A percentile compares a stretch with the other conserved stretches of the same genome.
These are phyloP conservation scores for Hepsetus odoe DNA, from an alignment of 2,113 vertebrate genomes.

Conservation along the genomic window DNA sequence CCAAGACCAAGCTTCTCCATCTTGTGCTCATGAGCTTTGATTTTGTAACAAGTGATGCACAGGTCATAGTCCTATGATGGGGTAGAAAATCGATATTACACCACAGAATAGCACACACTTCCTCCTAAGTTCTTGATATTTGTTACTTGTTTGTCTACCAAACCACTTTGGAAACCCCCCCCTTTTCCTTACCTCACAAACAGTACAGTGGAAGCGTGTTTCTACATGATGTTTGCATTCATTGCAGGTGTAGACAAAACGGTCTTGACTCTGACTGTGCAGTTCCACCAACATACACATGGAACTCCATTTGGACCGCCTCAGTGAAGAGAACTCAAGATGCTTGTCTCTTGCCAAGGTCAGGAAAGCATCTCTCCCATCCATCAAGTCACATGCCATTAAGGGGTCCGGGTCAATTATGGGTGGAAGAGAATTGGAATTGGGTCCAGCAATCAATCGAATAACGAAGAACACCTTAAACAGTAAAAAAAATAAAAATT, in stretches of 20 bases:
- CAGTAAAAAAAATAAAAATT: neutral
- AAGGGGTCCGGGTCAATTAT: slow-evolving; percentile 91
- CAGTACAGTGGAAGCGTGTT: slow-evolving; percentile 97
- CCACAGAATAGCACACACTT: neutral
- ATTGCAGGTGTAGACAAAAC: slow-evolving; percentile 98
- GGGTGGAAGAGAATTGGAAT: slow-evolving; percentile 90
- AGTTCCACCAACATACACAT: slow-evolving; percentile 98
- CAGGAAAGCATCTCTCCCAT: slow-evolving; percentile 95
- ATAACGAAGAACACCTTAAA: slow-evolving; percentile 97
- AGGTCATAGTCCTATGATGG: slow-evolving; percentile 90
- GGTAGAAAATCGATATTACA: neutral
- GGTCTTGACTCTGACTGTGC: slow-evolving; percentile 97
- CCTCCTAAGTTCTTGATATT: neutral
- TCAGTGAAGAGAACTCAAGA: slow-evolving; percentile 92
- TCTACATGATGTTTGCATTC: slow-evolving; percentile 98
- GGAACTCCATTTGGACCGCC: slow-evolving; percentile 94
- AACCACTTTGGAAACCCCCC: too few species aligned
- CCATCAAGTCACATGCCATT: slow-evolving; percentile 97
- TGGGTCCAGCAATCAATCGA: slow-evolving; percentile 88
- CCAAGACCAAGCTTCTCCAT: slow-evolving; percentile 98
- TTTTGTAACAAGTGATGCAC: slow-evolving; percentile 96
- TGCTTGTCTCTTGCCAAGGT: slow-evolving; percentile 97
- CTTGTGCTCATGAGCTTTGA: slow-evolving; percentile 95
- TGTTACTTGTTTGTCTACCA: too few species aligned
- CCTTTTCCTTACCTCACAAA: slow-evolving; percentile 91